Base-by-base conservation (phyloP, 2,888 invertebrate genomes). In the Standfussiana lucernea region DNA sequence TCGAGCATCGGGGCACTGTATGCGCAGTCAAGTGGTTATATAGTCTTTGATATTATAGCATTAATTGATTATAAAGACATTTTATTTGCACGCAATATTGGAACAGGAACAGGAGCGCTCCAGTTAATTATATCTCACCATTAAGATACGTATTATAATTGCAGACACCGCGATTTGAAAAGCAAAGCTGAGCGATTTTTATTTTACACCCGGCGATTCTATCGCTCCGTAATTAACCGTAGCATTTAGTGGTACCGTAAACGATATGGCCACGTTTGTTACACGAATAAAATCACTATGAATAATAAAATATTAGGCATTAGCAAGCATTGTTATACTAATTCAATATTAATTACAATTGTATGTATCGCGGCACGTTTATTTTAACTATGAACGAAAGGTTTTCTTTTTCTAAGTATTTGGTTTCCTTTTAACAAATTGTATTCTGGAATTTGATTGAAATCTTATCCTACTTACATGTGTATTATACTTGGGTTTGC, bases 171-270 rank as follows among this genome's bases (percentile, higher is more conserved):
- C 93, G 90, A 94, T 95, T 95, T 94, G 94, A 95, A 95, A 94
- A 94, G 94, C 91, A 94, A 95, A 95, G 91, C 93, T 93, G 87
- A 90, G 92, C 92, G 90, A 93, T 95, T 96, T 95, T 96, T 95
- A 95, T 93, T 93, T 93, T 90, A 94, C 94, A 93, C 93, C 92
- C 93, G 90, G 89, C 91, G 95, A 95, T 95, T 90, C 79, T 92
- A 95, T 95, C 96, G 91, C 79, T 72, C 68, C 40, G 92, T 94
- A 95, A 96, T 95, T 95, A 95, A 94, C 91, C 91, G 90, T 91
- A 93, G 93, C 94, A 93, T 96, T 96, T 96, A 96, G 95, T 94
- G 93, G 91, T 90, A 89, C 86, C 89, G 90, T 94, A 93, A 95
- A 92, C 92, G 93, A 90, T 92, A 92, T 90, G 88, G 89, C 83